Percentiles rank a stretch among this genome's conserved stretches.
Evolutionary conservation across 2,797 vertebrate genomes (phyloP).

Genomic region (Gambusia yucatana): DNA sequence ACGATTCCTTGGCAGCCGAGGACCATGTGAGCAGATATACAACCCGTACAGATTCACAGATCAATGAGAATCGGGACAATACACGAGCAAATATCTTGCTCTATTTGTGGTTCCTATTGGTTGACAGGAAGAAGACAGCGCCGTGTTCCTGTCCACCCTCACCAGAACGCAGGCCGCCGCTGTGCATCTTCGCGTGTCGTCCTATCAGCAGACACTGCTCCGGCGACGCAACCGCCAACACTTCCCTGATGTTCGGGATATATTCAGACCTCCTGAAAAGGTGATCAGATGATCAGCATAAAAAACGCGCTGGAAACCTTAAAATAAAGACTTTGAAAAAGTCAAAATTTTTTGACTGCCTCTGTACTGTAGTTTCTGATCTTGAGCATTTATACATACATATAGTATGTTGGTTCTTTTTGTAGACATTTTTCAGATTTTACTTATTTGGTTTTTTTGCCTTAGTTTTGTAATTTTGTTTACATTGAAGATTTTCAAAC

Average conservation of each 20-base stretch:
- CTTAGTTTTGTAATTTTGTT: neutral
- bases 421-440: neutral
- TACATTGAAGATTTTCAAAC: too few species aligned
- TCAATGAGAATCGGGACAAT: neutral
- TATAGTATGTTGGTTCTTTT: neutral
- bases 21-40: conserved; percentile 52
- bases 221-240: conserved; percentile 90
- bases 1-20: conserved; percentile 74
- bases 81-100: too few species aligned
- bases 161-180: conserved; percentile 92
- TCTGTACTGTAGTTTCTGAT: too few species aligned
- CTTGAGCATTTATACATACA: neutral
- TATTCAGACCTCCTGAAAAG: conserved; percentile 87
- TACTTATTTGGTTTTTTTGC: neutral
- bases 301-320: neutral
- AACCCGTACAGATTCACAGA: neutral
- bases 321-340: neutral
- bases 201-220: conserved; percentile 88
- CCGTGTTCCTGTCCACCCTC: conserved; percentile 89
- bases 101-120: neutral
- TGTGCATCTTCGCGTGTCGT: conserved; percentile 88
- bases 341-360: neutral
- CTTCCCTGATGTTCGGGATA: conserved; percentile 94
- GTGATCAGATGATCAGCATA: conserved; percentile 15
- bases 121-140: conserved; percentile 85